Conservation (phyloP, 2,113 vertebrate genomes). For the Mobula hypostoma region DNA sequence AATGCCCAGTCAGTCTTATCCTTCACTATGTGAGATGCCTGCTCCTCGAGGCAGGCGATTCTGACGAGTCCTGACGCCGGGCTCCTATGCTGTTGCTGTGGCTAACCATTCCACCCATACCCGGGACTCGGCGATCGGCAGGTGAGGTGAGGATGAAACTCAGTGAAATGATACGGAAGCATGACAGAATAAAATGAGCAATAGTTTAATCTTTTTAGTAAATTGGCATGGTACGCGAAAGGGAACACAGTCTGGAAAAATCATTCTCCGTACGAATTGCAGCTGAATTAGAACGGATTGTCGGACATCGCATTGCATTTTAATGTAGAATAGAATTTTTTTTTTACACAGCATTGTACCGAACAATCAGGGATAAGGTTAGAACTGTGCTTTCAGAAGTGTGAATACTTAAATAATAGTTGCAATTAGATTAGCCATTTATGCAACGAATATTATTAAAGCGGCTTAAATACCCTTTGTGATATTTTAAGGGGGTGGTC, state of each 20-base stretch:
- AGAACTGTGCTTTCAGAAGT: neutral
- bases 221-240: neutral
- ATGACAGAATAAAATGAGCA: neutral
- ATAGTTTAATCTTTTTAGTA: neutral
- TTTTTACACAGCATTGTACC: neutral
- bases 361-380: neutral
- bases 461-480: neutral
- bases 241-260: neutral
- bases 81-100: neutral
- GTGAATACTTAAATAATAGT: neutral
- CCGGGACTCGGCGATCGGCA: conserved; percentile 10
- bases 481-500: neutral
- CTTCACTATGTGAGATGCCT: neutral
- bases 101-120: neutral
- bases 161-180: neutral
- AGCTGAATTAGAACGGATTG: neutral
- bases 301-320: neutral
- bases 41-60: neutral
- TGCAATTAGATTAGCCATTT: neutral
- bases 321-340: neutral
- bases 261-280: neutral
- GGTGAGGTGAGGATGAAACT: neutral
- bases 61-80: neutral
- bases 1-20: neutral
- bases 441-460: neutral